Evolutionary conservation across 2,797 vertebrate genomes (phyloP).

Genomic region (Melanotaenia boesemani): DNA sequence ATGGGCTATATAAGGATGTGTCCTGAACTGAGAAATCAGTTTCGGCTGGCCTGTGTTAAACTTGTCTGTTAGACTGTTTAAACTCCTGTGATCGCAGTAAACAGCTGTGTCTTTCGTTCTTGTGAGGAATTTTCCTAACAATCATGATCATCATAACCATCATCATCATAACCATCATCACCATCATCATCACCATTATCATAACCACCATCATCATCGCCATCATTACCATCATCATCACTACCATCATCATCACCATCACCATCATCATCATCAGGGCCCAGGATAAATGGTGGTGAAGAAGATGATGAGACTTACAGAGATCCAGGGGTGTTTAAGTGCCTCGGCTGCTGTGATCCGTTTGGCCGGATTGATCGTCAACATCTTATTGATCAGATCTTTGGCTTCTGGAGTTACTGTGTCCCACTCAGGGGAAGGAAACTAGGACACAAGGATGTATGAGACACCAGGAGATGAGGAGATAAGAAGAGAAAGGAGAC

Average conservation of each 20-base stretch:
- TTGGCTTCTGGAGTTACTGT: slow-evolving; percentile 97
- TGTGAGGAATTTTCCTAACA: too few relatives aligned
- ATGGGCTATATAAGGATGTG: too few relatives aligned
- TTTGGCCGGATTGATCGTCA: slow-evolving; percentile 96
- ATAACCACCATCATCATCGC: not conserved
- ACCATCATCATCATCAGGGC: too few relatives aligned
- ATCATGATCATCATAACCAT: not conserved
- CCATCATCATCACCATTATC: not conserved
- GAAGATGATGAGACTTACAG: slow-evolving; percentile 45
- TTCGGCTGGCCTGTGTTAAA: too few relatives aligned
- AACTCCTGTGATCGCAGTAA: too few relatives aligned
- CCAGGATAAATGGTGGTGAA: not conserved
- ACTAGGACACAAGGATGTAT: slow-evolving; percentile 85
- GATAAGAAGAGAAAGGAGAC: not conserved
- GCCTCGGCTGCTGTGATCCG: slow-evolving; percentile 94
- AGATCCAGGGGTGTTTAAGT: slow-evolving; percentile 95
- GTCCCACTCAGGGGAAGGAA: slow-evolving; percentile 98
- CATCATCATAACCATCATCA: not conserved
- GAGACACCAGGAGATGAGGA: not conserved
- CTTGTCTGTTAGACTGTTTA: too few relatives aligned
- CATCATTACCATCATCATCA: too few relatives aligned
- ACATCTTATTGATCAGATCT: slow-evolving; percentile 98
- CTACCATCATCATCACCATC: too few relatives aligned
- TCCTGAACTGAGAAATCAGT: too few relatives aligned
- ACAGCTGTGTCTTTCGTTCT: too few relatives aligned